Percentiles rank a stretch among this genome's conserved stretches.
Conservation (phyloP, 1,140 invertebrate species). For the Cydia strobilella region DNA sequence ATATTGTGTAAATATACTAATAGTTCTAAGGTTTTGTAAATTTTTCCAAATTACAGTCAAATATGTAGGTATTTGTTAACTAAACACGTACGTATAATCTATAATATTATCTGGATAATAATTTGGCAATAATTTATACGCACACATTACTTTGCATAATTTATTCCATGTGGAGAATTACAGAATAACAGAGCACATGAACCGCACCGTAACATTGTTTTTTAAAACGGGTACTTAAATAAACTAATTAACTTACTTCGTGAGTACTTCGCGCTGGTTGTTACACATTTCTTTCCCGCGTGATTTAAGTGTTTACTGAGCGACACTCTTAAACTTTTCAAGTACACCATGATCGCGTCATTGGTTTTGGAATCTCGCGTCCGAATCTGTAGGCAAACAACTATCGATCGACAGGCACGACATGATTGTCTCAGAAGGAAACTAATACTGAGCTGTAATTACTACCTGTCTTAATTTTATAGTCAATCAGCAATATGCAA, state of each 20-base stretch:
- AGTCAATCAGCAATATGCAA: slow-evolving; percentile 30
- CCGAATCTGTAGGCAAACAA: slow-evolving; percentile 30
- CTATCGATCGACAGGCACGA: slow-evolving; percentile 42
- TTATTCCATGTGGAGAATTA: not conserved
- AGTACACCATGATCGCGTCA: slow-evolving; percentile 15
- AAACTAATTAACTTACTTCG: slow-evolving; percentile 19
- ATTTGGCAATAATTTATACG: not conserved
- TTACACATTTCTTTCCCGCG: slow-evolving; percentile 19
- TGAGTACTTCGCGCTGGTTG: slow-evolving; percentile 5
- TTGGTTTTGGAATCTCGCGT: slow-evolving; percentile 33
- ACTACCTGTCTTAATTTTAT: slow-evolving; percentile 38
- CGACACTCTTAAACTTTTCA: slow-evolving; percentile 3
- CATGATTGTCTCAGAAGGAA: slow-evolving; percentile 46
- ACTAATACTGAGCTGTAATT: slow-evolving; percentile 44
- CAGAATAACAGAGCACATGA: not conserved
- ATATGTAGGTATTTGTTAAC: not conserved
- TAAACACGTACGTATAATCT: not conserved
- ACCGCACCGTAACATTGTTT: not conserved
- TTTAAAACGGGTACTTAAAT: not conserved
- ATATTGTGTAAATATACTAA: not conserved
- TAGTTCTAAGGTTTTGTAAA: not conserved
- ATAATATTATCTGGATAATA: slow-evolving; percentile 1
- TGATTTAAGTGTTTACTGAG: not conserved
- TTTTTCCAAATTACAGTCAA: slow-evolving; percentile 3
- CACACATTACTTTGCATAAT: slow-evolving; percentile 4